Conservation (phyloP, 2,113 vertebrate genomes). For the Xiphias gladius region DNA sequence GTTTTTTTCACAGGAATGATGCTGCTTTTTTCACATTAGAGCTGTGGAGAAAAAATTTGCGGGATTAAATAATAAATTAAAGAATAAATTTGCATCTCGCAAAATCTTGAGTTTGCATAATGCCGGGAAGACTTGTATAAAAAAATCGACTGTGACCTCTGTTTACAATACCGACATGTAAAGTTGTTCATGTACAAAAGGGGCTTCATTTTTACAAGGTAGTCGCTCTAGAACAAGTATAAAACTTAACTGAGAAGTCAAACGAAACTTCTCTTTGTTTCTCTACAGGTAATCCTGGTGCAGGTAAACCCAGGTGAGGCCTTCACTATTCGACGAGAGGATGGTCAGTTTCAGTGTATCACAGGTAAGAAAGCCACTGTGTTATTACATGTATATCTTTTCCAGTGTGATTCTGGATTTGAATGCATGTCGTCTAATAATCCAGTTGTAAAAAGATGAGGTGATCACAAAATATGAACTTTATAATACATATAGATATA, state of each 20-base stretch:
- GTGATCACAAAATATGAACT: background rate
- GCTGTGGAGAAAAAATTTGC: background rate
- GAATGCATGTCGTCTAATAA: background rate
- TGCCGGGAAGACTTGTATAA: too few relatives aligned
- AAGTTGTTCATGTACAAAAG: background rate
- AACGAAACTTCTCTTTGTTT: slow-evolving; percentile 34
- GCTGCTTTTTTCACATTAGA: background rate
- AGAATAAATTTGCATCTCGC: too few relatives aligned
- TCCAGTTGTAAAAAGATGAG: background rate
- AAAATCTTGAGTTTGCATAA: too few relatives aligned
- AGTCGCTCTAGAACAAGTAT: background rate
- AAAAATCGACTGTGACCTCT: too few relatives aligned
- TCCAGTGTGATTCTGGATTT: background rate
- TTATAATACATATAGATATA: background rate
- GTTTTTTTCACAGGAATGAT: background rate
- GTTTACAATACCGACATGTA: too few relatives aligned
- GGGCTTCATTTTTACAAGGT: background rate
- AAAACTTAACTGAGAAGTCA: background rate
- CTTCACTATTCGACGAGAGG: slow-evolving; percentile 99
- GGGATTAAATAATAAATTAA: too few relatives aligned
- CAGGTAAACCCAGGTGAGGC: slow-evolving; percentile 99
- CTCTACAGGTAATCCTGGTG: slow-evolving; percentile 97
- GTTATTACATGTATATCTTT: background rate
- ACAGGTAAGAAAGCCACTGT: slow-evolving; percentile 88
- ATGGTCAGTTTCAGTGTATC: slow-evolving; percentile 99